A percentile compares a stretch with the other conserved stretches of the same genome.
Evolutionary conservation across 1,140 invertebrate genomes (phyloP).

Genomic region (Hirudo medicinalis): DNA sequence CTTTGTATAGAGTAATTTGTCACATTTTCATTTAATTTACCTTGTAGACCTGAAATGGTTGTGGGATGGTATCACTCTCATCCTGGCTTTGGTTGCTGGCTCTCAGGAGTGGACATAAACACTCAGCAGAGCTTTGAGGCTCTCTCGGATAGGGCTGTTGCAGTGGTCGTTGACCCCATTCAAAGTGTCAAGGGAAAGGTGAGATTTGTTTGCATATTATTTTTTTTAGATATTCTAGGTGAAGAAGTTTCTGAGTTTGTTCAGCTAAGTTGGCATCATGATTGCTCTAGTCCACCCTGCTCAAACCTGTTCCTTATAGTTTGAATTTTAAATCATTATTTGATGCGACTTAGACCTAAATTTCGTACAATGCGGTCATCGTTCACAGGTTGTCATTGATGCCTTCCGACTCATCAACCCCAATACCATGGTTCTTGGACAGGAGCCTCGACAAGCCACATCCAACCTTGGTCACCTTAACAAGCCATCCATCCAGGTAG

Average conservation of each 20-base stretch:
- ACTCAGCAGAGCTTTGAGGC: slow-evolving; percentile 99
- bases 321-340: too few species aligned
- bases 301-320: background rate
- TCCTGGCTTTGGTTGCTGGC: slow-evolving; percentile 98
- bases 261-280: too few species aligned
- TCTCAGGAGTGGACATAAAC: slow-evolving; percentile 98
- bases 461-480: slow-evolving; percentile 96
- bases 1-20: slow-evolving; percentile 4
- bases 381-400: slow-evolving; percentile 45
- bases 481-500: slow-evolving; percentile 85
- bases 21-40: background rate
- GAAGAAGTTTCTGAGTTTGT: too few species aligned
- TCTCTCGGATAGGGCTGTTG: slow-evolving; percentile 89
- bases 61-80: slow-evolving; percentile 99
- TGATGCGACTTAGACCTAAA: too few species aligned
- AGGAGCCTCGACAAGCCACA: slow-evolving; percentile 96
- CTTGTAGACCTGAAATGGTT: slow-evolving; percentile 81
- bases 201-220: slow-evolving; percentile 9
- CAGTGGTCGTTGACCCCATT: slow-evolving; percentile 98
- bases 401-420: slow-evolving; percentile 77
- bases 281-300: background rate
- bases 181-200: slow-evolving; percentile 88
- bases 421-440: slow-evolving; percentile 95
- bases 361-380: too few species aligned
- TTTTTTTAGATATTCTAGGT: background rate